Evolutionary conservation across 1,140 invertebrate genomes (phyloP), one percentile per base, ranked within the genome.

Genomic region (Cardiocondyla obscurior): DNA sequence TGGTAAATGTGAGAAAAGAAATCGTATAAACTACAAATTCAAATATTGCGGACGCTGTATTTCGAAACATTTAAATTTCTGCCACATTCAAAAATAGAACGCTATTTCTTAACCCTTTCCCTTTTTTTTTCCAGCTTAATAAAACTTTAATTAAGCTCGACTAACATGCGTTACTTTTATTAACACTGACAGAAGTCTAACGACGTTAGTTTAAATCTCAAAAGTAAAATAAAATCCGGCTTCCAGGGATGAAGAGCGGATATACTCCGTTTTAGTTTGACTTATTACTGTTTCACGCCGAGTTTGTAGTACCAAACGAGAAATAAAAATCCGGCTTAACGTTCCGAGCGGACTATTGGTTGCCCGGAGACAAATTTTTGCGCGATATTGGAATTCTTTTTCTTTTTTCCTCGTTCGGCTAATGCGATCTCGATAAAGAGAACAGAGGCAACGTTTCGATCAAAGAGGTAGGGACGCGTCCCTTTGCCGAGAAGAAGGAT

Each of bases 301-400:
- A 65, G 73, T 76, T 65, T 76, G 74, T 67, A 65, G 33, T 36
- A 25, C 62, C 25, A 36, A 67, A 55, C 22, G 62, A 53, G 62
- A 79, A 79, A 69, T 69, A 79, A 69, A 79, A 79, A 79, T 67
- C 62, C 74, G 62, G 74, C 46, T 79, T 79, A 79, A 53, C 46
- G 74, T 69, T 79, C 39, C 62, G 60, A 79, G 33, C 62, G 74
- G 33, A 67, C 74, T 67, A 69, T 79, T 53, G 62, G 62, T 53
- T 39, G 62, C 33, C 46, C 25, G 64, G 74, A 79, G 62, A 79
- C 74, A 79, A 79, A 79, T 79, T 79, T 79, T 79, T 79, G 74
- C 74, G 74, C 74, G 46, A 79, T 79, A 79, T 79, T 79, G 74
- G 62, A 79, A 79, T 79, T 79, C 74, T 79, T 69, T 79, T 55